Base-by-base conservation (phyloP, 2,888 invertebrate genomes). In the Brachylomia viminalis region DNA sequence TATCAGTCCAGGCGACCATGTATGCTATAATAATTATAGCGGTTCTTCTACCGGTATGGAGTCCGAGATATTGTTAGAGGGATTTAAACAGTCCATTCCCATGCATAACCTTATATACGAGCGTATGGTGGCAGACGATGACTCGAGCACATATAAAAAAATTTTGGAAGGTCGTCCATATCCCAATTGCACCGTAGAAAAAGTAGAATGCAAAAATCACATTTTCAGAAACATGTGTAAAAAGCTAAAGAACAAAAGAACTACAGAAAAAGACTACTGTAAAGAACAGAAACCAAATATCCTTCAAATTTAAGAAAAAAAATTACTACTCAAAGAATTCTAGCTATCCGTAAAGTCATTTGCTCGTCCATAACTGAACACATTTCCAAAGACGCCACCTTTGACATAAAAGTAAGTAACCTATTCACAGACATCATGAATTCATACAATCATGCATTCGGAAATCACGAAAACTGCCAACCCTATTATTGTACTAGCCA, bases 341-440 rank as follows among this genome's bases (percentile, higher is more conserved):
- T 62, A n/a, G 62, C 62, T 42, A 42, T 62, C 38, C 38, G 62
- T 38, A 38, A 62, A 62, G 38, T 38, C 62, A 38, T 62, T 62
- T 62, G 62, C 62, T 42, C 62, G n/a, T 62, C 38, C 62, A 62
- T 62, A 38, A 38, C 62, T 62, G 65, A 49, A 49, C 65, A 49
- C n/a, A n/a, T n/a, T n/a, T n/a, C 47, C 0, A 33, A 49, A 49
- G 65, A 49, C 30, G 49, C 47, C 0, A 66, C 0, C 30, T 66
- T 66, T 1, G 65, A 66, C 30, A 66, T 0, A 0, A 66, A 66
- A 66, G 65, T 66, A 27, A 64, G n/a, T n/a, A n/a, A n/a, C n/a
- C n/a, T n/a, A n/a, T n/a, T n/a, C n/a, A n/a, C n/a, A n/a, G n/a
- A n/a, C n/a, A n/a, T n/a, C n/a, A n/a, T n/a, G n/a, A n/a, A n/a